Conservation (phyloP, 2,113 vertebrate species). For the Opisthocomus hoazin region DNA sequence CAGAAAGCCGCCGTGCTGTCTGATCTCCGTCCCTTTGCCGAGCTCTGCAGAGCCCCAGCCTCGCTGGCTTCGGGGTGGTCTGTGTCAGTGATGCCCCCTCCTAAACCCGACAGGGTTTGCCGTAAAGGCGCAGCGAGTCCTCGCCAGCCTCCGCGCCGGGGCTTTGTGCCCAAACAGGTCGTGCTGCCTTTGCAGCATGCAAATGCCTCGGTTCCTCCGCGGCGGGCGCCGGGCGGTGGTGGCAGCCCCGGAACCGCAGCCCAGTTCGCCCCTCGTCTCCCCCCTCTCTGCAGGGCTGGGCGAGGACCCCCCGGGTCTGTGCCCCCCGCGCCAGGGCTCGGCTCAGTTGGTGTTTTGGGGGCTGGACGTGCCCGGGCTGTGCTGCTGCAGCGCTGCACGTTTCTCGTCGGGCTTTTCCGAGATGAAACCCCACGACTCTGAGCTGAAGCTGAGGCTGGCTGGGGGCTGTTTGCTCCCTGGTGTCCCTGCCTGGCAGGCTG, state of each 20-base stretch:
- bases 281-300: neutral
- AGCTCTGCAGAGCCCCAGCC: no score
- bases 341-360: neutral
- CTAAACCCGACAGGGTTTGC: neutral
- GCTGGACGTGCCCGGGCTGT: rapidly evolving
- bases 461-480: neutral
- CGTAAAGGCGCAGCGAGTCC: neutral
- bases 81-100: neutral
- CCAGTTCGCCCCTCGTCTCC: neutral
- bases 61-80: neutral
- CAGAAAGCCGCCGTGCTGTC: rapidly evolving
- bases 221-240: neutral
- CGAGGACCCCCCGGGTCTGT: neutral
- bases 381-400: neutral
- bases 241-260: neutral
- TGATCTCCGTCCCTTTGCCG: rapidly evolving
- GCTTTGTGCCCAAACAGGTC: neutral
- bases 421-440: rapidly evolving
- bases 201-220: neutral
- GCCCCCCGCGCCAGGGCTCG: rapidly evolving
- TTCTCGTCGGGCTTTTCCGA: neutral
- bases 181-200: neutral
- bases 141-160: rapidly evolving
- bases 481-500: neutral
- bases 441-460: neutral